Evolutionary conservation across 2,888 invertebrate genomes (phyloP).

Genomic region (Drosophila vallismaia): DNA sequence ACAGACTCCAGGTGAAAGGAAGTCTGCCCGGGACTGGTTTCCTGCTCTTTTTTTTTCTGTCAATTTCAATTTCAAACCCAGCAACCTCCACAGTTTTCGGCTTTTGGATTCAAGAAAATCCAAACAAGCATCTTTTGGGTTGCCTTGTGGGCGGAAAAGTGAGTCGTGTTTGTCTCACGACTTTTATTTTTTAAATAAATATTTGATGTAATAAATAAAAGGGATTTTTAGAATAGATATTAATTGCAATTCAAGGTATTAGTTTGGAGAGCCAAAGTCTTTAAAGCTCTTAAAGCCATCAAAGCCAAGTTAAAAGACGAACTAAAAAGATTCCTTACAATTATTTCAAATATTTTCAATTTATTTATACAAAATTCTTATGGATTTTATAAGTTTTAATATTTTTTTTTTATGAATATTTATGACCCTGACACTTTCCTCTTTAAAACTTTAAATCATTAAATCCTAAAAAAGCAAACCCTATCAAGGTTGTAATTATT

Average conservation of each 20-base stretch:
- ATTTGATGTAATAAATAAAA: background rate
- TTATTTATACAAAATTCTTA: no score
- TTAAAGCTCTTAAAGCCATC: no score
- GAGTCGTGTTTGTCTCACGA: background rate
- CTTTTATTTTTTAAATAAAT: no score
- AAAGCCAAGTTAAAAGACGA: no score
- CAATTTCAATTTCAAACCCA: background rate
- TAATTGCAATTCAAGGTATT: no score
- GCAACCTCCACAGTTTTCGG: background rate
- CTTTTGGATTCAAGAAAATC: background rate
- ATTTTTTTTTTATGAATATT: no score
- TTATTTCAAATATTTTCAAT: no score
- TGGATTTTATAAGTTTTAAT: no score
- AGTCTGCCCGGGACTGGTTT: conserved; percentile 6
- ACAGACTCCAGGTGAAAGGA: conserved; percentile 27
- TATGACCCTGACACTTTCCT: no score
- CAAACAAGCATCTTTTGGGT: background rate
- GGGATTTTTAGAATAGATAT: background rate
- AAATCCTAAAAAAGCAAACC: background rate
- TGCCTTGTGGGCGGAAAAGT: background rate
- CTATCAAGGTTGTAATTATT: background rate
- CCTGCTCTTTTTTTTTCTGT: background rate
- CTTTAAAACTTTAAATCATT: background rate
- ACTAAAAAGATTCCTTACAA: no score
- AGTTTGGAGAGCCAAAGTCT: background rate